Base-by-base conservation (phyloP, 1,140 invertebrate species). In the Galleria mellonella region DNA sequence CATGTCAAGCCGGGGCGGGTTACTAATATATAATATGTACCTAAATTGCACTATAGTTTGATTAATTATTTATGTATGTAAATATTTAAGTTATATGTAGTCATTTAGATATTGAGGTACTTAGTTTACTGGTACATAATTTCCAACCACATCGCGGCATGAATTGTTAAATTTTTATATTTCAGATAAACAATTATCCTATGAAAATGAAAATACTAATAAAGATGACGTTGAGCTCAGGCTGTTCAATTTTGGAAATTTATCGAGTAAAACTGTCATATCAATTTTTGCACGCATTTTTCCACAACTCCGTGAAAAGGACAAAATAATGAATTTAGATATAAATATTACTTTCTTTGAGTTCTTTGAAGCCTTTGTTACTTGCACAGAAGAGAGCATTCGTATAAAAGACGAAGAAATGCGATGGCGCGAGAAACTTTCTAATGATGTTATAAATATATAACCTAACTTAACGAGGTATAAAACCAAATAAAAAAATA, bases 331-430 rank as follows among this genome's bases (percentile, higher is more conserved):
- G 33, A 69, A 86, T 45, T 63, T 88, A 31, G 65, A 87, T 35
- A 85, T 88, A 48, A 61, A 83, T 46, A 53, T 90, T 8, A 85
- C 86, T 0, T 90, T 89, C 65, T 83, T 88, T 23, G 89, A 90
- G 64, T 89, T 89, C 72, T 89, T 87, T 43, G 86, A 90, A 72
- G 78, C 58, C 61, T 65, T 72, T 72, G 40, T 71, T 32, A 32
- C 63, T 30, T 73, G 72, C 54, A 67, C 63, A 1, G 62, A 78
- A 41, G 68, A 83, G 55, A 83, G 75, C 54, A 64, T 77, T 12
- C 40, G 50, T 4, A 23, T 73, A 0, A 62, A 47, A 45, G 49
- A 72, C 4, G 47, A 62, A 55, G 61, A 67, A 40, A 23, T 55
- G 9, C 41, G 32, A 17, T 55, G 42, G 33, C 43, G 29, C 33